phyloP scores from a whole-genome alignment of 2,113 vertebrate species.

The Nothobranchius kuhntae region DNA sequence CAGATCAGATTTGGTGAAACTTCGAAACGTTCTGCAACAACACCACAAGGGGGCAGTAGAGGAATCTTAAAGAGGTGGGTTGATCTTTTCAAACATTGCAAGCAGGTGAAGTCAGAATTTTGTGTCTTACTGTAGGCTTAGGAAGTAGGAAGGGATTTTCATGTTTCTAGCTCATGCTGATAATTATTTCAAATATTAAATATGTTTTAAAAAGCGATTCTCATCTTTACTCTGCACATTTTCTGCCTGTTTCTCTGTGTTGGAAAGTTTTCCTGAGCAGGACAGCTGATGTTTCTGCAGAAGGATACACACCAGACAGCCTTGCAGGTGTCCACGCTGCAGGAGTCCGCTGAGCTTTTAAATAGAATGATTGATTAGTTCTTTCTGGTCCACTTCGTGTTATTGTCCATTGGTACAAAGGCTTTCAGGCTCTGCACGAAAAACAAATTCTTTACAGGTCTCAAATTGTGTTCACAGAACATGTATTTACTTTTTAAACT shows the following conservation, averaged over 20 bases:
- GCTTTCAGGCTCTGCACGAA: constrained; percentile 33
- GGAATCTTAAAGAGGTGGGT: background rate
- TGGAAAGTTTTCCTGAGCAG: constrained; percentile 6
- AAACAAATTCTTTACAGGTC: constrained; percentile 3
- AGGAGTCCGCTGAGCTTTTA: constrained; percentile 32
- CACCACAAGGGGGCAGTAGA: constrained; percentile 57
- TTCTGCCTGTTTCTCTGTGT: constrained; percentile 5
- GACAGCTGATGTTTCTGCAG: constrained; percentile 40
- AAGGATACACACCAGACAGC: constrained; percentile 28
- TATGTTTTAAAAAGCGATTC: background rate
- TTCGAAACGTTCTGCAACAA: background rate
- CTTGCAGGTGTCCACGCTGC: constrained; percentile 70
- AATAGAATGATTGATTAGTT: constrained; percentile 56
- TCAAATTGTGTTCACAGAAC: background rate
- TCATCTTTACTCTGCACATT: background rate
- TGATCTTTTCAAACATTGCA: background rate
- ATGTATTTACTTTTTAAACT: background rate
- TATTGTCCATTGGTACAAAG: constrained; percentile 22
- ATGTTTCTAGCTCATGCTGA: constrained; percentile 11
- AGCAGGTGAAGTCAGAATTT: background rate
- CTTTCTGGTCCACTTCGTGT: constrained; percentile 32
- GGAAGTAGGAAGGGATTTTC: no score
- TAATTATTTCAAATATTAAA: background rate
- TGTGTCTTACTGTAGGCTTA: no score
- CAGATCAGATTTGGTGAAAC: no score